Evolutionary conservation across 2,797 vertebrate genomes (phyloP).

Genomic region (Strix occidentalis): DNA sequence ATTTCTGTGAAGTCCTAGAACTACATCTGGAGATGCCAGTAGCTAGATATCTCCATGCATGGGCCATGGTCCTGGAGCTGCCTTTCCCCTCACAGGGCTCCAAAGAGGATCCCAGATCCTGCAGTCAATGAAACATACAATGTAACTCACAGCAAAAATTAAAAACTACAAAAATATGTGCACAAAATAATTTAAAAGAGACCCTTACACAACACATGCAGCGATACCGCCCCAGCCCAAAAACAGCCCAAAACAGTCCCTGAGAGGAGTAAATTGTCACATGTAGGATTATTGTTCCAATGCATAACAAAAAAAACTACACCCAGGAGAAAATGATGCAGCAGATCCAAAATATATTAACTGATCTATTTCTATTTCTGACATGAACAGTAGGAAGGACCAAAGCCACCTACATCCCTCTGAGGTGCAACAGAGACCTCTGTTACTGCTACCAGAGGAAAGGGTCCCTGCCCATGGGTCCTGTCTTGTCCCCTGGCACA

Average conservation of each 20-base stretch:
- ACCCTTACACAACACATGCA: neutral
- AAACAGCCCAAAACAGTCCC: neutral
- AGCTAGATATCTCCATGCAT: neutral
- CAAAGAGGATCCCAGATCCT: neutral
- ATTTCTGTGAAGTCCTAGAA: neutral
- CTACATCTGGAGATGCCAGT: neutral
- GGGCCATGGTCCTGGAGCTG: fast-evolving
- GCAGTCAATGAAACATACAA: neutral
- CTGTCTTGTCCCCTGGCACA: fast-evolving
- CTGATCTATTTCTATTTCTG: neutral
- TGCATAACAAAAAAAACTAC: neutral
- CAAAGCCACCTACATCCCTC: neutral
- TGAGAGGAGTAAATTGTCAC: neutral
- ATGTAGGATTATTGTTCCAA: neutral
- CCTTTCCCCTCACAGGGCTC: neutral
- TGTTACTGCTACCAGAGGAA: neutral
- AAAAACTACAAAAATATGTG: neutral
- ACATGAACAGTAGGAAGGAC: neutral
- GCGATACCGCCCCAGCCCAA: fast-evolving
- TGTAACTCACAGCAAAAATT: neutral
- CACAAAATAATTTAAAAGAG: neutral
- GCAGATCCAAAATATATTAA: neutral
- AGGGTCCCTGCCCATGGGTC: neutral
- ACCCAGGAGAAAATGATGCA: neutral
- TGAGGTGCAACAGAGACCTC: neutral